phyloP scores from a whole-genome alignment of 2,888 invertebrate genomes.

The Antheraea yamamai region DNA sequence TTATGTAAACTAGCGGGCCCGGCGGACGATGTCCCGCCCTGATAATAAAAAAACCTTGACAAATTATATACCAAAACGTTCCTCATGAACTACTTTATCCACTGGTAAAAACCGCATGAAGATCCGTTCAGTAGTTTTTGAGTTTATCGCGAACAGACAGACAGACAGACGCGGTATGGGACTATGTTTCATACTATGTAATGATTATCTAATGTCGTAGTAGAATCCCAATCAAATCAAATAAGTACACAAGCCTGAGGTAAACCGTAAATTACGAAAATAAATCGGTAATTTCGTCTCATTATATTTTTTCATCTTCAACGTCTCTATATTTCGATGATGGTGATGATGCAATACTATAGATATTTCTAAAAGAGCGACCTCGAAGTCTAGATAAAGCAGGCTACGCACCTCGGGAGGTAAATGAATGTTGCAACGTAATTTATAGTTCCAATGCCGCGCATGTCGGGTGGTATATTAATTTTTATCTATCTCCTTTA shows the following conservation, averaged over 20 bases:
- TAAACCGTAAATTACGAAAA: background rate
- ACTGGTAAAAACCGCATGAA: too few relatives aligned
- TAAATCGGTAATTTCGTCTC: background rate
- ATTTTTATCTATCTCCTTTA: background rate
- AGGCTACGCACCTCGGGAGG: constrained; percentile 4
- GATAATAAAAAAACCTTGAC: too few relatives aligned
- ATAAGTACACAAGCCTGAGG: background rate
- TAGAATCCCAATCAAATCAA: too few relatives aligned
- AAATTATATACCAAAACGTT: too few relatives aligned
- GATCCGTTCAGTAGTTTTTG: too few relatives aligned
- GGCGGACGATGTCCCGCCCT: too few relatives aligned
- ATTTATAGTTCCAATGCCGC: constrained; percentile 11
- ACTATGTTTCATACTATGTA: too few relatives aligned
- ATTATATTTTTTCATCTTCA: background rate
- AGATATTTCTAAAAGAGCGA: background rate
- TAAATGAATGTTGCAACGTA: constrained; percentile 11
- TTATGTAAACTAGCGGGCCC: too few relatives aligned
- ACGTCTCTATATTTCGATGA: background rate
- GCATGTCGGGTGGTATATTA: background rate
- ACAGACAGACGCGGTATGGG: too few relatives aligned
- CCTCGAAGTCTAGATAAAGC: background rate
- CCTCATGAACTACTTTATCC: too few relatives aligned
- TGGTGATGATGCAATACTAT: background rate
- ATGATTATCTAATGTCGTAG: too few relatives aligned
- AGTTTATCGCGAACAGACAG: too few relatives aligned